These are phyloP conservation scores for Ceuthmochares aereus DNA, from an alignment of 2,113 vertebrate genomes.

Conservation along the genomic window DNA sequence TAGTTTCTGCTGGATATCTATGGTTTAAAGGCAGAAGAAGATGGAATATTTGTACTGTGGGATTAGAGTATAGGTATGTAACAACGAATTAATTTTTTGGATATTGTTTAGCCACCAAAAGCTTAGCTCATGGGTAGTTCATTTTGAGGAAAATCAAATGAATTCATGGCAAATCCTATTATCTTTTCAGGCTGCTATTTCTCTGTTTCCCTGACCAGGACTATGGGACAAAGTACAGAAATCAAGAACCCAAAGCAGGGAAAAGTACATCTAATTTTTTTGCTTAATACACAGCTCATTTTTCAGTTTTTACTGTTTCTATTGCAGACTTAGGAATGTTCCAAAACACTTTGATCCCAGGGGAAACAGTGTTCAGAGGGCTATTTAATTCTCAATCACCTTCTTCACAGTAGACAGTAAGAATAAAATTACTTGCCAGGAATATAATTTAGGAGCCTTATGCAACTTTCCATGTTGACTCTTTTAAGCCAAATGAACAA, in stretches of 20 bases:
- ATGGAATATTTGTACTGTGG: not conserved
- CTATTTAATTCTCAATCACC: not conserved
- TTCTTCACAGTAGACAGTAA: not conserved
- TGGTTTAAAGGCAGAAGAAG: not conserved
- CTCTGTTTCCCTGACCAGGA: not conserved
- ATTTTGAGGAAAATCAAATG: not conserved
- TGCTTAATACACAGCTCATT: not conserved
- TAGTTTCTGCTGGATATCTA: not conserved
- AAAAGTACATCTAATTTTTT: not conserved
- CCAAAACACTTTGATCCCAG: not conserved
- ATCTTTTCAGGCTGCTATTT: not conserved
- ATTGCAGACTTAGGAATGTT: not conserved
- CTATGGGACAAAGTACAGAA: not conserved
- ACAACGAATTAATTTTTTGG: rapidly evolving
- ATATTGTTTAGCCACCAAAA: not conserved
- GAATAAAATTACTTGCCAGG: rapidly evolving
- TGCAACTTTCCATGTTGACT: not conserved
- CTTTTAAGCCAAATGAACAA: not conserved
- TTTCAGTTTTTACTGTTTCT: not conserved
- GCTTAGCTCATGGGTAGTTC: not conserved
- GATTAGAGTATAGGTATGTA: not conserved
- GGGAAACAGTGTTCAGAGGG: not conserved
- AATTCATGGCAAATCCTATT: not conserved
- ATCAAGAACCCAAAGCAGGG: not conserved
- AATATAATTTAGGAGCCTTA: not conserved